Evolutionary conservation across 2,113 vertebrate genomes (phyloP), one percentile per base, ranked within the genome.

Genomic region (Catharus fuscescens): DNA sequence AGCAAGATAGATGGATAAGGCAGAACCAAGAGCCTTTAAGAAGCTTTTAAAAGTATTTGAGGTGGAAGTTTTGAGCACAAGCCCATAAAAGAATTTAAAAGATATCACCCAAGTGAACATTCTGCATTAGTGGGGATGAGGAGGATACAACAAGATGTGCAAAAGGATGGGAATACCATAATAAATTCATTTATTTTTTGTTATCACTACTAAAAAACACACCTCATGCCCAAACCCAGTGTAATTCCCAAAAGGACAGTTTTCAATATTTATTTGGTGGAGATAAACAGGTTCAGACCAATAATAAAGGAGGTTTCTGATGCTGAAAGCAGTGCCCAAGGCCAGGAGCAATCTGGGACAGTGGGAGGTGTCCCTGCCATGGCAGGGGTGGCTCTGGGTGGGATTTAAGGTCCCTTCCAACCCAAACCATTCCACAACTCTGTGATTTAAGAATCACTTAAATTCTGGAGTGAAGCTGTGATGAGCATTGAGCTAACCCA

Each of bases 41-140:
- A 88, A 78, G 87, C 73, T 90, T 90, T 97, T 92, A 64, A 70
- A 92, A 73, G 89, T 79, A 66, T 93, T 90, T 81, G 86, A 95
- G 84, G 74, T 88, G 31, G 61, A 92, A 94, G 76, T 71, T 62
- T 84, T 70, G 88, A 83, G 64, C n/a, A 61, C 82, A 90, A 70
- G 62, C 65, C 82, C 72, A 74, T 53, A 70, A 95, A 94, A 84
- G 86, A 80, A 89, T 72, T 10, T 69, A 50, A 84, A 84, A 96
- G 95, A 52, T 62, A 91, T 70, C 38, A 6, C 78, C 61, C 52
- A 84, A 57, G 78, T 54, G 83, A 94, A 66, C 38, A 45, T 42
- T 57, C 34, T 66, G 16, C 32, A 9, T 87, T 45, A 23, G 19
- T 31, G 52, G 23, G 25, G 52, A 20, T 59, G 38, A 93, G 56